A percentile compares a stretch with the other conserved stretches of the same genome.
These are phyloP conservation scores for Galeruca laticollis DNA, from an alignment of 2,888 invertebrate genomes.

Conservation along the genomic window DNA sequence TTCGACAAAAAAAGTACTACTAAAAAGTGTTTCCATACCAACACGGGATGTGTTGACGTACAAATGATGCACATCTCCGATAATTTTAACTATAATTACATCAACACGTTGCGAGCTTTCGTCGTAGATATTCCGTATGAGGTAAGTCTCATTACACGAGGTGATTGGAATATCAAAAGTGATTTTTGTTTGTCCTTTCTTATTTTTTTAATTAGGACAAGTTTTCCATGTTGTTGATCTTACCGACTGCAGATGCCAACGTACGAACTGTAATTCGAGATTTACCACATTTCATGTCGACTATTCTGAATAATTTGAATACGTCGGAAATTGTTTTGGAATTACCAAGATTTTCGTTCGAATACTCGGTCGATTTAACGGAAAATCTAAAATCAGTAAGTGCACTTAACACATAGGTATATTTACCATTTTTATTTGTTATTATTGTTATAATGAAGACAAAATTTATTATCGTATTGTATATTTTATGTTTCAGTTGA, in stretches of 20 bases:
- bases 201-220: conserved; percentile 37
- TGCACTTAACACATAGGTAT: too few relatives aligned
- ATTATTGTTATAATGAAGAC: conserved; percentile 20
- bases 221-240: conserved; percentile 63
- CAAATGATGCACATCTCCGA: conserved; percentile 78
- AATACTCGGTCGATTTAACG: conserved; percentile 70
- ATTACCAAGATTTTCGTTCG: conserved; percentile 74
- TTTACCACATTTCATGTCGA: conserved; percentile 70
- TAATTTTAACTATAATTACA: conserved; percentile 72
- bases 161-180: not conserved
- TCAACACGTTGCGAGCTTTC: conserved; percentile 75
- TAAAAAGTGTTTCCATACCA: conserved; percentile 73
- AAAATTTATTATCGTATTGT: conserved; percentile 28
- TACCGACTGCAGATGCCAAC: conserved; percentile 71
- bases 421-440: not conserved
- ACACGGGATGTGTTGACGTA: conserved; percentile 72
- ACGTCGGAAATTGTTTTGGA: conserved; percentile 69
- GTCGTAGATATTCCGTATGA: conserved; percentile 80
- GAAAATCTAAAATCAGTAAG: conserved; percentile 68
- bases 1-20: conserved; percentile 72
- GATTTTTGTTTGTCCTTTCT: not conserved
- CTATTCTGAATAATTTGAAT: conserved; percentile 67
- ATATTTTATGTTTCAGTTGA: conserved; percentile 69
- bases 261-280: conserved; percentile 70
- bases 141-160: conserved; percentile 67